Evolutionary conservation across 2,888 invertebrate genomes (phyloP).

Genomic region (Malthinus seriepunctatus): DNA sequence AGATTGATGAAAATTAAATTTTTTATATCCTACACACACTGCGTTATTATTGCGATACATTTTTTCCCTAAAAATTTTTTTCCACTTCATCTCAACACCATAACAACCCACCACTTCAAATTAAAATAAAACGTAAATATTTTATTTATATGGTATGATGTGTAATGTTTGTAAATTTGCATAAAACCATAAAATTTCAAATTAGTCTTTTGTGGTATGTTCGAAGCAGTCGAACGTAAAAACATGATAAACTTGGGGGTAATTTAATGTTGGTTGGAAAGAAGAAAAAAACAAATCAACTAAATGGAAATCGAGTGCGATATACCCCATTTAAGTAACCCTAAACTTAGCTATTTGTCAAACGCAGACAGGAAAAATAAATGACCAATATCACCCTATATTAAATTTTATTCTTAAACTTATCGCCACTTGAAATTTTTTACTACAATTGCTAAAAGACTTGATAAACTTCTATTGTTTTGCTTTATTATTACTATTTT

Average conservation of each 20-base stretch:
- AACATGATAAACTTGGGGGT: neutral
- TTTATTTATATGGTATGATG: too few species aligned
- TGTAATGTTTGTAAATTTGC: too few species aligned
- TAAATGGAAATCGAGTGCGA: conserved; percentile 36
- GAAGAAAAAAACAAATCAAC: conserved; percentile 37
- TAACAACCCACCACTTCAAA: too few species aligned
- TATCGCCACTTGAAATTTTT: too few species aligned
- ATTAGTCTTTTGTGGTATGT: neutral
- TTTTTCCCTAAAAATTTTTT: too few species aligned
- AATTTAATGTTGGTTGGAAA: conserved; percentile 11
- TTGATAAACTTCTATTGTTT: too few species aligned
- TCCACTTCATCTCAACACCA: too few species aligned
- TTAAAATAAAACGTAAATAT: too few species aligned
- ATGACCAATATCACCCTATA: conserved; percentile 37
- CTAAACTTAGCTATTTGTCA: conserved; percentile 37
- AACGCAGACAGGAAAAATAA: conserved; percentile 39
- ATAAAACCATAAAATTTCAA: neutral
- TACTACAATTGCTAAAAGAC: too few species aligned
- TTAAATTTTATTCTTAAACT: conserved; percentile 9
- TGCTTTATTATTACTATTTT: too few species aligned
- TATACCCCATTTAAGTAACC: conserved; percentile 23
- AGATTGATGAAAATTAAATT: conserved; percentile 28
- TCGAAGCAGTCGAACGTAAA: neutral
- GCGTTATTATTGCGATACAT: too few species aligned
- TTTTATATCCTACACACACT: conserved; percentile 25